Conservation (phyloP, 2,888 invertebrate species). For the Drosophila melanosoma region DNA sequence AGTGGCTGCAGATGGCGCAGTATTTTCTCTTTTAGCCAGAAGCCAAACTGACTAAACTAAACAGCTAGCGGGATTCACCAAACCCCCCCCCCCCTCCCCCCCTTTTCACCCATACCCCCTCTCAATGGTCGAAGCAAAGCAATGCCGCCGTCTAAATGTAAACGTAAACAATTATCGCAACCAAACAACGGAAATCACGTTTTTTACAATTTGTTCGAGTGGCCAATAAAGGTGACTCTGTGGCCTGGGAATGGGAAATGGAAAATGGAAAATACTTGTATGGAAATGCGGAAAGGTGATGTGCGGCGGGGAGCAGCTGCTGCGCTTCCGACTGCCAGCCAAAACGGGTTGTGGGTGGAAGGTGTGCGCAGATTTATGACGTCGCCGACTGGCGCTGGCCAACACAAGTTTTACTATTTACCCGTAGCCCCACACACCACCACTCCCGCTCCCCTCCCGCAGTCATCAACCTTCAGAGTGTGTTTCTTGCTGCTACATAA, state of each 20-base stretch:
- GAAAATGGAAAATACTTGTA: not conserved
- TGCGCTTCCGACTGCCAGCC: constrained; percentile 51
- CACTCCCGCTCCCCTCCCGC: not conserved
- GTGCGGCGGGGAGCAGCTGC: constrained; percentile 13
- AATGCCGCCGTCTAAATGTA: constrained; percentile 16
- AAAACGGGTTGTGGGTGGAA: constrained; percentile 43
- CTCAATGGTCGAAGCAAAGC: not conserved
- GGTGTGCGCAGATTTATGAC: constrained; percentile 74
- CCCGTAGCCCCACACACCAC: constrained; percentile 4
- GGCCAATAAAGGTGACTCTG: constrained; percentile 53
- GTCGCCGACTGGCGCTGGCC: constrained; percentile 50
- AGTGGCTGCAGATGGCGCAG: constrained; percentile 38
- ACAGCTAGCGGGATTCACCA: constrained; percentile 14
- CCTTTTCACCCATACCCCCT: not conserved
- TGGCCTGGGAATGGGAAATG: constrained; percentile 3
- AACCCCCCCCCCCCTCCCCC: not conserved
- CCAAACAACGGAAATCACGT: constrained; percentile 75
- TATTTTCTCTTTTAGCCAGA: constrained; percentile 37
- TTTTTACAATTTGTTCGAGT: constrained; percentile 59
- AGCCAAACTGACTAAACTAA: constrained; percentile 42
- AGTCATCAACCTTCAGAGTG: not conserved
- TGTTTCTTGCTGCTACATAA: constrained; percentile 2
- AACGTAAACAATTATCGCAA: constrained; percentile 65
- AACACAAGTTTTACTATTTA: constrained; percentile 63
- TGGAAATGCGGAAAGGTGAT: not conserved